Base-by-base conservation (phyloP, 2,888 invertebrate genomes). In the Camponotus fellah region DNA sequence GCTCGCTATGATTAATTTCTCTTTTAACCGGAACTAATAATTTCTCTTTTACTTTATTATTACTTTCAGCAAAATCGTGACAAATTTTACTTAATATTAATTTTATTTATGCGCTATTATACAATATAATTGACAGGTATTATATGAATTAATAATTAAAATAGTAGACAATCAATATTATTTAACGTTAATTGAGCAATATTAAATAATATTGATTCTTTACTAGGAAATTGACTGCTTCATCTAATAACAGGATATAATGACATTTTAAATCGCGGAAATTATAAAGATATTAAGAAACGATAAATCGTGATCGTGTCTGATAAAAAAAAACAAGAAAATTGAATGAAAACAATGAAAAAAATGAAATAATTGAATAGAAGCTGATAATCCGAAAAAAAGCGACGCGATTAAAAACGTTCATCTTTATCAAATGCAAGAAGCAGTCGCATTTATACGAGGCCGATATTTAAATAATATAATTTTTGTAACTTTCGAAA, bases 1-100 rank as follows among this genome's bases (percentile, higher is more conserved):
- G 21, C 9, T 32, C 8, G 32, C n/a, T 46, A 60, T 80, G 79
- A 80, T 80, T 80, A 80, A 80, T 77, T 69, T 77, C 32, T n/a
- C 53, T 32, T 17, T 21, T 46, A 49, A 69, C 10, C 40, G 32
- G 12, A 14, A 56, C 56, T n/a, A 32, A n/a, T 53, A 53, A 53
- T 53, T n/a, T 53, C 49, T 53, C 53, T n/a, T 53, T 77, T 69
- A 77, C 26, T 68, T 68, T 32, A 37, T 65, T 32, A 40, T 56
- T 26, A 26, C 26, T 26, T 26, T 32, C n/a, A 69, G n/a, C 32
- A 49, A 32, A 43, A 69, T 43, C 14, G 5, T 58, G 69, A 32
- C 12, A 32, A 12, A 56, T 58, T 26, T 40, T 21, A 69, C 58
- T 68, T 66, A 9, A 26, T 6, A n/a, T 14, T 6, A 77, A 40